phyloP scores from a whole-genome alignment of 2,888 invertebrate species.

The Anthoptus insignis region DNA sequence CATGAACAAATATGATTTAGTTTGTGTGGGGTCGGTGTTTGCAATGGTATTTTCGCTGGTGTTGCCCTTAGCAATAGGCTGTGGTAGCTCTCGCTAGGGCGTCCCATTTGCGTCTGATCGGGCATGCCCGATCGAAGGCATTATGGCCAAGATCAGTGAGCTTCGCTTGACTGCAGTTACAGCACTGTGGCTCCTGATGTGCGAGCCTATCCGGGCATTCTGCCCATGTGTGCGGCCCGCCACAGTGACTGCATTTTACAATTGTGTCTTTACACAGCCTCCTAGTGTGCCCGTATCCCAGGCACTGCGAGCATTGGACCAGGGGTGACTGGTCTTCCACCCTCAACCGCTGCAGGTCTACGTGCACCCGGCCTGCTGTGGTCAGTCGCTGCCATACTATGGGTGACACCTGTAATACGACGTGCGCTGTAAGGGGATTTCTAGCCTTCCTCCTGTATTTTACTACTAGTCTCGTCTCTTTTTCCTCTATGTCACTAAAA shows the following conservation, averaged over 20 bases:
- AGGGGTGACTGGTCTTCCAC: constrained; percentile 29
- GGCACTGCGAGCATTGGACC: constrained; percentile 27
- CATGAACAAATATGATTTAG: neutral
- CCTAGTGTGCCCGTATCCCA: constrained; percentile 22
- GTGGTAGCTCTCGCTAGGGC: neutral
- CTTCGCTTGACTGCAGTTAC: constrained; percentile 20
- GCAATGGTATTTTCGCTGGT: neutral
- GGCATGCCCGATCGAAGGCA: constrained; percentile 11
- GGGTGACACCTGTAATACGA: constrained; percentile 9
- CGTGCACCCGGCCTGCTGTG: neutral
- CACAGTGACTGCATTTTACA: constrained; percentile 28
- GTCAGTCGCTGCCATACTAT: neutral
- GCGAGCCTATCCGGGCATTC: constrained; percentile 15
- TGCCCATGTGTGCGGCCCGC: neutral
- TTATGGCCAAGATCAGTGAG: constrained; percentile 3
- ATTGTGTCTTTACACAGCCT: constrained; percentile 1
- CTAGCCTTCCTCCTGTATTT: constrained; percentile 19
- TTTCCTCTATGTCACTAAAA: neutral
- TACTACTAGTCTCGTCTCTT: constrained; percentile 4
- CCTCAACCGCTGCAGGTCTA: constrained; percentile 23
- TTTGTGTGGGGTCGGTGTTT: neutral
- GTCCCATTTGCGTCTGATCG: constrained; percentile 11
- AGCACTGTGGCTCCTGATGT: constrained; percentile 13
- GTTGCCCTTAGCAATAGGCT: constrained; percentile 27
- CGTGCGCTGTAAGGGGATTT: constrained; percentile 2